Conservation (phyloP, 2,113 vertebrate species). For the Bos javanicus region DNA sequence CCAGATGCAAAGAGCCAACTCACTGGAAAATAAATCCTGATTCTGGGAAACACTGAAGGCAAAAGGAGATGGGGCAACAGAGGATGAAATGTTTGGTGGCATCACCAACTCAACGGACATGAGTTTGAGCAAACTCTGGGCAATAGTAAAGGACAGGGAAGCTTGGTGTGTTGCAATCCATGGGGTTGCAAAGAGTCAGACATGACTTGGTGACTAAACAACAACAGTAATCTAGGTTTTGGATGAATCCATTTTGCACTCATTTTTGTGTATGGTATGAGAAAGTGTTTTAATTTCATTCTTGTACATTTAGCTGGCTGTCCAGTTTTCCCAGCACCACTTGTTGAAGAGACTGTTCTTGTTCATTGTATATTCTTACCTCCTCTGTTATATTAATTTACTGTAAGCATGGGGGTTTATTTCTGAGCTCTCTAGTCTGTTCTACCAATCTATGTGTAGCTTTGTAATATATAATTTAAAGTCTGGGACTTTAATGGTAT, state of each 20-base stretch:
- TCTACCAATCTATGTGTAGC: not conserved
- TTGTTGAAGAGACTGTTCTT: not conserved
- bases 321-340: not conserved
- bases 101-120: not conserved
- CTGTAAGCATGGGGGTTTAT: not conserved
- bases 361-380: not conserved
- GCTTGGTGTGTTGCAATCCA: not conserved
- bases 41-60: not conserved
- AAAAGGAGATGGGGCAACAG: not conserved
- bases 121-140: not conserved
- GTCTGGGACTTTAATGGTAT: not conserved
- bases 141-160: not conserved
- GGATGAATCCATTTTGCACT: not conserved
- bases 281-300: not conserved
- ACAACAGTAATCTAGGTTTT: not conserved
- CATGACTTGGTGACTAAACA: not conserved
- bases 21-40: not conserved
- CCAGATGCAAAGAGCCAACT: not conserved
- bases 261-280: not conserved
- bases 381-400: not conserved
- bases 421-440: not conserved
- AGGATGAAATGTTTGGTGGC: not conserved
- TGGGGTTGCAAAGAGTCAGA: not conserved
- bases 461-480: not conserved
- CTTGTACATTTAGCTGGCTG: not conserved